phyloP scores from a whole-genome alignment of 2,113 vertebrate species.

The Tyrannus savana region DNA sequence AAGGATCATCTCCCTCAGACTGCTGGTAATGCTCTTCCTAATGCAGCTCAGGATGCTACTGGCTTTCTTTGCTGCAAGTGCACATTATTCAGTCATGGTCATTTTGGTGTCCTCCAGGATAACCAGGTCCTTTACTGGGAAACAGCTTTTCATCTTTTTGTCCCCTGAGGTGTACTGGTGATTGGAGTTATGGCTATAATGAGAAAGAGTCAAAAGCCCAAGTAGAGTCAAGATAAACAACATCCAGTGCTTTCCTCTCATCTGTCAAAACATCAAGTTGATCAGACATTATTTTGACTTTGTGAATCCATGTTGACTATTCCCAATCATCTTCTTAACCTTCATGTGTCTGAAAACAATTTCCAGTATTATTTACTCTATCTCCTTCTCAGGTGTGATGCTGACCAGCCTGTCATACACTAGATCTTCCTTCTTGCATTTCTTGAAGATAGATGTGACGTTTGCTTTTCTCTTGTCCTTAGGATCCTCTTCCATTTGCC shows the following conservation, averaged over 20 bases:
- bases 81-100: neutral
- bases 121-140: neutral
- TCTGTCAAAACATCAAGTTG: neutral
- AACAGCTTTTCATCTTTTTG: neutral
- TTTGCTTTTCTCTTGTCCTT: neutral
- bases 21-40: neutral
- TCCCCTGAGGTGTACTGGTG: accelerated
- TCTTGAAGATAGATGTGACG: neutral
- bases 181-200: neutral
- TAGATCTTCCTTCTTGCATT: neutral
- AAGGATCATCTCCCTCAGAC: neutral
- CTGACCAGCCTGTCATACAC: neutral
- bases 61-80: neutral
- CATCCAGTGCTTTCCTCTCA: neutral
- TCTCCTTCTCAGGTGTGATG: neutral
- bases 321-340: neutral
- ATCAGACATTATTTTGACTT: neutral
- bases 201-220: neutral
- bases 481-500: neutral
- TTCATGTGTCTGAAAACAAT: neutral
- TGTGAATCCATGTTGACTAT: neutral
- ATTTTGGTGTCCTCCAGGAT: neutral
- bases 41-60: neutral
- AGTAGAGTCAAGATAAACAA: neutral
- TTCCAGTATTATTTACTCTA: neutral